phyloP scores from a whole-genome alignment of 2,888 invertebrate species.

The Cynaeus angustus region DNA sequence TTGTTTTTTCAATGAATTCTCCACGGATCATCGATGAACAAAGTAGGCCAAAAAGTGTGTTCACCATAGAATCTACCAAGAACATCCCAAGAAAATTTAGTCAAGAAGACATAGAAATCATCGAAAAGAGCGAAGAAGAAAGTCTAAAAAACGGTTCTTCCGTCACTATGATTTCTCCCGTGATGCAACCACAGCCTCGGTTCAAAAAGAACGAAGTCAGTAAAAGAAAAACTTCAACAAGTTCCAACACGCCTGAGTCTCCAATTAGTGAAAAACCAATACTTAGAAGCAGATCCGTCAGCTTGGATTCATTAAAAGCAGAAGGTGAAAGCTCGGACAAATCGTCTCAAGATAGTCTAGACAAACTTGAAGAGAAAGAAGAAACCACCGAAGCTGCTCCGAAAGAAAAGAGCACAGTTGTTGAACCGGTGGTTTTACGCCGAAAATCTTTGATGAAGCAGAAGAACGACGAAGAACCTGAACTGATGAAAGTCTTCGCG shows the following conservation, averaged over 20 bases:
- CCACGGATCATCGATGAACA: slow-evolving; percentile 64
- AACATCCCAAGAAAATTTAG: slow-evolving; percentile 61
- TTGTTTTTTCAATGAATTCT: slow-evolving; percentile 78
- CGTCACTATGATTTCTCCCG: slow-evolving; percentile 49
- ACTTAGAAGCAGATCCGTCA: slow-evolving; percentile 74
- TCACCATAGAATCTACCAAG: slow-evolving; percentile 48
- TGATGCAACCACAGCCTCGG: slow-evolving; percentile 47
- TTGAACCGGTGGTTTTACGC: slow-evolving; percentile 72
- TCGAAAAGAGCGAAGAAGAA: slow-evolving; percentile 66
- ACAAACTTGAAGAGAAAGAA: slow-evolving; percentile 58
- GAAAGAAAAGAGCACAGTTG: slow-evolving; percentile 71
- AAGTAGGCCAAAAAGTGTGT: slow-evolving; percentile 60
- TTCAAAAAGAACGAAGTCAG: slow-evolving; percentile 59
- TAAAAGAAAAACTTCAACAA: slow-evolving; percentile 60
- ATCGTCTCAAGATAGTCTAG: slow-evolving; percentile 64
- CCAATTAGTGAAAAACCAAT: slow-evolving; percentile 69
- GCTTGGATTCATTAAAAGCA: slow-evolving; percentile 72
- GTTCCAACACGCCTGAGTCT: slow-evolving; percentile 59
- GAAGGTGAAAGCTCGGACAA: slow-evolving; percentile 57
- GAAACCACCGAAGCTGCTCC: slow-evolving; percentile 70
- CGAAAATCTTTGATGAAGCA: slow-evolving; percentile 74
- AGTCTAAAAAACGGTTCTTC: slow-evolving; percentile 56
- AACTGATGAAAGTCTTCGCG: slow-evolving; percentile 88
- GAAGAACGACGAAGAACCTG: slow-evolving; percentile 82
- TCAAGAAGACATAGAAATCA: slow-evolving; percentile 68